Percentiles rank a stretch among this genome's conserved stretches.
Evolutionary conservation across 2,797 vertebrate genomes (phyloP).

Genomic region (Tinamus major): DNA sequence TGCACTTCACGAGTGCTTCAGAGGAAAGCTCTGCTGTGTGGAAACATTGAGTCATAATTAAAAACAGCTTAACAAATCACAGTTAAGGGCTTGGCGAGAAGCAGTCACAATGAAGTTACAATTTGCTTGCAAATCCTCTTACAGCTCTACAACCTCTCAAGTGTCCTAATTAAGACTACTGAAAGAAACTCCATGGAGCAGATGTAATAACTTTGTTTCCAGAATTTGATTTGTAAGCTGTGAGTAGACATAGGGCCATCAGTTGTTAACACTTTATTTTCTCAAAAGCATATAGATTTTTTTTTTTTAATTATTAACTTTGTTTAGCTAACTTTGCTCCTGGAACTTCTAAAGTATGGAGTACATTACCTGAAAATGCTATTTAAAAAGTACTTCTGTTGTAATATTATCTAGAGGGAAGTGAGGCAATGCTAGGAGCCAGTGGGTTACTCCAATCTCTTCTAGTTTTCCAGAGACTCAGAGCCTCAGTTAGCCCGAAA

Average conservation of each 20-base stretch:
- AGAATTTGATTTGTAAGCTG: fast-evolving
- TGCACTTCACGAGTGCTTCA: fast-evolving
- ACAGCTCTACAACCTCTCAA: neutral
- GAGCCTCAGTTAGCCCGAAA: neutral
- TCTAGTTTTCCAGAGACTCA: neutral
- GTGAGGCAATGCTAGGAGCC: fast-evolving
- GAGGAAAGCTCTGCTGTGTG: neutral
- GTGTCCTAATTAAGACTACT: neutral
- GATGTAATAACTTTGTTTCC: neutral
- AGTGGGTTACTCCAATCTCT: neutral
- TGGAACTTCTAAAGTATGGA: fast-evolving
- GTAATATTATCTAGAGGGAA: fast-evolving
- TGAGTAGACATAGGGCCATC: fast-evolving
- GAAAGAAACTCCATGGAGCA: neutral
- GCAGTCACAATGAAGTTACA: neutral
- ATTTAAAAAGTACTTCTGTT: fast-evolving
- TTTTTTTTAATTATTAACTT: neutral
- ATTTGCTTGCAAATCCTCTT: neutral
- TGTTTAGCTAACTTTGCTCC: neutral
- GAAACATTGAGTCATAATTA: neutral
- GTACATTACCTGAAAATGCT: fast-evolving
- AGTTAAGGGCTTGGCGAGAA: fast-evolving
- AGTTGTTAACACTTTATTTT: neutral
- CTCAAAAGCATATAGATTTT: neutral
- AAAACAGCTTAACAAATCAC: neutral